A percentile compares a stretch with the other conserved stretches of the same genome.
phyloP scores from a whole-genome alignment of 1,140 invertebrate species.

The Pseudomyrmex sp. region DNA sequence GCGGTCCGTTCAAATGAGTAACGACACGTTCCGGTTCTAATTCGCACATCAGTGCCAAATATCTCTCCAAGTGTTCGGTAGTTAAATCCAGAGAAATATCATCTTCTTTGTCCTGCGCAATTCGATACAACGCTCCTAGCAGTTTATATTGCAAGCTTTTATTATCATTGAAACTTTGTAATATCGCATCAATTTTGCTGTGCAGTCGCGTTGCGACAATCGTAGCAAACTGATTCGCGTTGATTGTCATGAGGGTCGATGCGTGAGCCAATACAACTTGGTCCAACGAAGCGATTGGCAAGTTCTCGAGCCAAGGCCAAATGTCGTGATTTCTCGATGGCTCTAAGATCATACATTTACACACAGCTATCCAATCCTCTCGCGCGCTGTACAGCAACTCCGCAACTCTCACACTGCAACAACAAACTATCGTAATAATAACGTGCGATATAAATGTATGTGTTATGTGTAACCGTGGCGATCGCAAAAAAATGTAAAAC shows the following conservation, averaged over 20 bases:
- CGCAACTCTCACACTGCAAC: constrained; percentile 80
- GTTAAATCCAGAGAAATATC: constrained; percentile 84
- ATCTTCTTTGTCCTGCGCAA: constrained; percentile 83
- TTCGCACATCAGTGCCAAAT: constrained; percentile 90
- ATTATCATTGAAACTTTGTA: constrained; percentile 81
- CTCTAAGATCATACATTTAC: constrained; percentile 81
- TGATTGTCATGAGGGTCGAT: constrained; percentile 73
- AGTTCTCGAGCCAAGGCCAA: constrained; percentile 80
- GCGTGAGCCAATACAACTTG: constrained; percentile 74
- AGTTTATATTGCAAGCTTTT: constrained; percentile 86
- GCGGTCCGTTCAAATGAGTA: constrained; percentile 78
- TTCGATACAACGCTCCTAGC: constrained; percentile 87
- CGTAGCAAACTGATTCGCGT: constrained; percentile 75
- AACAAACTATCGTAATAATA: constrained; percentile 34
- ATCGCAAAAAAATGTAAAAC: background rate
- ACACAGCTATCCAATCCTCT: constrained; percentile 83
- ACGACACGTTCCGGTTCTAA: constrained; percentile 85
- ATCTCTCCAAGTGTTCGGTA: constrained; percentile 86
- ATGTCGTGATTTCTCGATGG: constrained; percentile 77
- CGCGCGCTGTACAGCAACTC: constrained; percentile 80
- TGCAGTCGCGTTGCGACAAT: constrained; percentile 76
- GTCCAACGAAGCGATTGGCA: constrained; percentile 77
- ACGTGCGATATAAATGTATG: constrained; percentile 3
- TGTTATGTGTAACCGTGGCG: background rate
- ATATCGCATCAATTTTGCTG: constrained; percentile 75